Evolutionary conservation across 2,888 invertebrate genomes (phyloP), one percentile per base, ranked within the genome.

Genomic region (Tenthredo mesomela): DNA sequence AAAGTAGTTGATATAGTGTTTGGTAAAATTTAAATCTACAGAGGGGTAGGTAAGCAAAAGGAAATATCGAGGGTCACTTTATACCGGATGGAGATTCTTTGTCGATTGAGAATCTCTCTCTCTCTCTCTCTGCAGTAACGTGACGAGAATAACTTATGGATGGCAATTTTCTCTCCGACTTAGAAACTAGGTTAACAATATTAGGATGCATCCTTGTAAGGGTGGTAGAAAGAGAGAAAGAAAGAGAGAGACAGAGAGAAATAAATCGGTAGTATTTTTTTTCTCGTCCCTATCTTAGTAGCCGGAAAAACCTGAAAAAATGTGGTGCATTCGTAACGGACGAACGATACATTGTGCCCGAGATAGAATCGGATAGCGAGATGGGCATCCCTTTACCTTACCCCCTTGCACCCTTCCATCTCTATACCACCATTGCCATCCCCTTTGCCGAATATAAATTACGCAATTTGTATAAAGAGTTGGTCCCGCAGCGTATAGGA

Each of bases 321-420:
- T 83, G 85, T 65, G 43, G 85, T 73, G 85, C 85, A 85, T 85
- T 85, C 85, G 85, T 85, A 85, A 83, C 70, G 82, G 58, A 83
- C 82, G 73, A 70, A 82, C 84, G 78, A 85, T 85, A 82, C 85
- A 73, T 85, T 83, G 58, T 85, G 47, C 75, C 61, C 18, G 67
- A 82, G 82, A 82, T 82, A 82, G 82, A 82, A 82, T 82, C 82
- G 65, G 82, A 82, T 82, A 67, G 82, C 82, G 65, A 70, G 82
- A 82, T 82, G 82, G 82, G 70, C 80, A 58, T 61, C 29, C 82
- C 70, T 67, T 82, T 7, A 9, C 67, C 78, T 78, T 21, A 37
- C 71, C 21, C 15, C 40, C 58, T 84, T 15, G 29, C 80, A 12
- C 21, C 18, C 29, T 21, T 82, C 40, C 47, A 7, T 65, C 21